Evolutionary conservation across 64 coral and sea anemone genomes (phyloP).

Genomic region (Porites lutea): DNA sequence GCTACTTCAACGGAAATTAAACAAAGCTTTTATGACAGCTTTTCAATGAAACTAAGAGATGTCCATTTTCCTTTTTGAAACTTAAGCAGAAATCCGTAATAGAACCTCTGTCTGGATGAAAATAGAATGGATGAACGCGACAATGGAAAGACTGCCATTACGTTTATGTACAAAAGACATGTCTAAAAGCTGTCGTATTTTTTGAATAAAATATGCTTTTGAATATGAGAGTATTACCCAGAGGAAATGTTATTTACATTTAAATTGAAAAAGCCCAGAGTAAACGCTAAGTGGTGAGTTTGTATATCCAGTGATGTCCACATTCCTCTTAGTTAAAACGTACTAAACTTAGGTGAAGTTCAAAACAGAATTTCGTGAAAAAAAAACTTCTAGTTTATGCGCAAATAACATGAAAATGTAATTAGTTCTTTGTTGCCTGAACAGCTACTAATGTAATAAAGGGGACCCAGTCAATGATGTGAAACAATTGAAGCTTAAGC

Average conservation of each 20-base stretch:
- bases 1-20: slow-evolving; percentile 35
- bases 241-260: slow-evolving; percentile 35
- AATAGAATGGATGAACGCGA: neutral
- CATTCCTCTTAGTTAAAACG: no score
- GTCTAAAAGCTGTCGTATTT: slow-evolving; percentile 31
- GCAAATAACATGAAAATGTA: slow-evolving; percentile 41
- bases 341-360: neutral
- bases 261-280: slow-evolving; percentile 14
- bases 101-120: neutral
- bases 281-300: neutral
- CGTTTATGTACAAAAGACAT: neutral
- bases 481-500: neutral
- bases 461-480: neutral
- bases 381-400: neutral
- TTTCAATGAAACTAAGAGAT: slow-evolving; percentile 12
- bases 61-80: slow-evolving; percentile 12
- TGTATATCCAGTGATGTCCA: no score
- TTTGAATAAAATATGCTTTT: slow-evolving; percentile 6
- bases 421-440: neutral
- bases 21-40: slow-evolving; percentile 47
- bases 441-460: neutral
- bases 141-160: slow-evolving; percentile 20
- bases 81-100: neutral
- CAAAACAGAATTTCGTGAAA: neutral
- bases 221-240: slow-evolving; percentile 34